Evolutionary conservation across 2,113 vertebrate genomes (phyloP), one percentile per base, ranked within the genome.

Genomic region (Corapipo altera): DNA sequence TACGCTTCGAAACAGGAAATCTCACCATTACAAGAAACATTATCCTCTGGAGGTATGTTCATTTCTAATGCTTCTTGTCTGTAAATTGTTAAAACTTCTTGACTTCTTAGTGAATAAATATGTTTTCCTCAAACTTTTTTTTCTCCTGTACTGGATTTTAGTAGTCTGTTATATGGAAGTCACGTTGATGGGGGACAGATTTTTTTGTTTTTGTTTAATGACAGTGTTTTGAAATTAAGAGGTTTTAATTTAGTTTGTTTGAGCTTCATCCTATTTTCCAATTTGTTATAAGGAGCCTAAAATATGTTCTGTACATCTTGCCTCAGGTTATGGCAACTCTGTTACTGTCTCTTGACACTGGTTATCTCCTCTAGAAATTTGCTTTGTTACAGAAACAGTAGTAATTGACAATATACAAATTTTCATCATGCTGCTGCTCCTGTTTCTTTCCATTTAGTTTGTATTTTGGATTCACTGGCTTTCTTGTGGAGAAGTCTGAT

Each of bases 1-100:
- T 19, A 88, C 97, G 0, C 98, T 99, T 82, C 98, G 99, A 55
- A 99, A 99, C 95, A 98, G 99, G 93, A 99, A 97, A 70, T 37
- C 98, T 28, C 99, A 99, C 43, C 98, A 99, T 95, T 99, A 99
- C 84, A 99, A 99, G 98, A 99, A 99, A 84, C 99, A 99, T 95
- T 99, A 99, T 76, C 92, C 97, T 78, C 97, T 98, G 65, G 99
- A 99, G 99, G 99, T 99, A 96, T 24, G 79, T 28, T 74, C 16
- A 51, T 71, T 75, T 72, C 58, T 19, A 1, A 24, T 65, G 65
- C 24, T 70, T 13, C 35, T 67, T 78, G 64, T 54, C 48, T 84
- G 21, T 18, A 27, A 61, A 18, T 49, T 67, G 39, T 33, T 52
- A 28, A 43, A 73, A 57, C 4, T 5, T 57, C 26, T 57, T 44